Conservation (phyloP, 1,140 invertebrate genomes). For the Carcinoscorpius rotundicauda region DNA sequence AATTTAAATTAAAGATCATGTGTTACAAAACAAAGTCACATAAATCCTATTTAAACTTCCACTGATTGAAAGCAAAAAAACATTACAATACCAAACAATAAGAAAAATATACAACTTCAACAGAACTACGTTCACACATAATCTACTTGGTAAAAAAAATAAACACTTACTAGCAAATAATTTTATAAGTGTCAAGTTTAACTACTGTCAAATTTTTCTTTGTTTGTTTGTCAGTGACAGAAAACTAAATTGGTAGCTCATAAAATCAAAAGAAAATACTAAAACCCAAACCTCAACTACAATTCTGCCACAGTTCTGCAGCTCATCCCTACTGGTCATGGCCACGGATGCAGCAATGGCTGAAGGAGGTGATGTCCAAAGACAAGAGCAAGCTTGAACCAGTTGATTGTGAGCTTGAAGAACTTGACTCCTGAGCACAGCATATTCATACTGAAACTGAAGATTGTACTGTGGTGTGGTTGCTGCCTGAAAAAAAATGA, state of each 20-base stretch:
- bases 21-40: too few relatives aligned
- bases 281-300: constrained; percentile 11
- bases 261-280: constrained; percentile 4
- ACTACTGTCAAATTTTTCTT: neutral
- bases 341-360: constrained; percentile 76
- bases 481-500: constrained; percentile 40
- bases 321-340: constrained; percentile 59
- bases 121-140: too few relatives aligned
- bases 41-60: too few relatives aligned
- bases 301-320: constrained; percentile 67
- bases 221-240: constrained; percentile 1
- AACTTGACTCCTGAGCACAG: constrained; percentile 57
- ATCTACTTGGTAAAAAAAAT: too few relatives aligned
- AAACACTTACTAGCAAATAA: too few relatives aligned
- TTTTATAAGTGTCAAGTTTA: neutral
- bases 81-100: too few relatives aligned
- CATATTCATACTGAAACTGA: constrained; percentile 66
- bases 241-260: neutral
- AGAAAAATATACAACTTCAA: too few relatives aligned
- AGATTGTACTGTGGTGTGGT: constrained; percentile 50
- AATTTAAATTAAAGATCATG: too few relatives aligned
- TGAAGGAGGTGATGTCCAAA: constrained; percentile 81
- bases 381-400: constrained; percentile 59
- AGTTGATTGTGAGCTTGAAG: constrained; percentile 60
- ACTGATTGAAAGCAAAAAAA: too few relatives aligned